phyloP scores from a whole-genome alignment of 2,888 invertebrate species.

The Agrotis clavis region DNA sequence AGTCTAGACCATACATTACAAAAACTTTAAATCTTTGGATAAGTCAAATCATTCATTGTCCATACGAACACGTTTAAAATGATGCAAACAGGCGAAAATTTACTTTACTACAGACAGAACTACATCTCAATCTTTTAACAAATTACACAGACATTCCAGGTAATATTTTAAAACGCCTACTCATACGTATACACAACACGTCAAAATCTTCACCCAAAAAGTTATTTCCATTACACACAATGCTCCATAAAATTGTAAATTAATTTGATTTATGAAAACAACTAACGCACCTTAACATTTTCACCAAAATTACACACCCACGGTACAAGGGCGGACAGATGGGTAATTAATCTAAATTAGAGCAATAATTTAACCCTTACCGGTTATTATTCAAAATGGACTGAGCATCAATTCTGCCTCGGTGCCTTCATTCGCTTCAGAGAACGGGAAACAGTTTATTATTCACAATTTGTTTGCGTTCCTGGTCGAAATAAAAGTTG shows the following conservation, averaged over 20 bases:
- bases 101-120: background rate
- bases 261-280: constrained; percentile 73
- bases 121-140: constrained; percentile 2
- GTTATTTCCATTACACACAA: constrained; percentile 40
- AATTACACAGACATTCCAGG: constrained; percentile 6
- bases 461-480: constrained; percentile 60
- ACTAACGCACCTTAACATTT: constrained; percentile 64
- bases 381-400: constrained; percentile 73
- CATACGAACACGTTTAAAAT: background rate
- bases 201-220: constrained; percentile 23
- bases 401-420: constrained; percentile 63
- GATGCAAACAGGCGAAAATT: background rate
- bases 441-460: constrained; percentile 58
- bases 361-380: constrained; percentile 84
- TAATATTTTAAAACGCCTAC: constrained; percentile 41
- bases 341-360: constrained; percentile 86
- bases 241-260: constrained; percentile 59
- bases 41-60: background rate
- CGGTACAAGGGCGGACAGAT: constrained; percentile 73
- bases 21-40: background rate
- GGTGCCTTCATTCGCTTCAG: constrained; percentile 57
- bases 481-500: constrained; percentile 46
- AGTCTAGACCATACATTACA: no score
- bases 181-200: constrained; percentile 4
- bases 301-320: constrained; percentile 73